phyloP scores from a whole-genome alignment of 2,113 vertebrate genomes.

The Sylvietta virens region DNA sequence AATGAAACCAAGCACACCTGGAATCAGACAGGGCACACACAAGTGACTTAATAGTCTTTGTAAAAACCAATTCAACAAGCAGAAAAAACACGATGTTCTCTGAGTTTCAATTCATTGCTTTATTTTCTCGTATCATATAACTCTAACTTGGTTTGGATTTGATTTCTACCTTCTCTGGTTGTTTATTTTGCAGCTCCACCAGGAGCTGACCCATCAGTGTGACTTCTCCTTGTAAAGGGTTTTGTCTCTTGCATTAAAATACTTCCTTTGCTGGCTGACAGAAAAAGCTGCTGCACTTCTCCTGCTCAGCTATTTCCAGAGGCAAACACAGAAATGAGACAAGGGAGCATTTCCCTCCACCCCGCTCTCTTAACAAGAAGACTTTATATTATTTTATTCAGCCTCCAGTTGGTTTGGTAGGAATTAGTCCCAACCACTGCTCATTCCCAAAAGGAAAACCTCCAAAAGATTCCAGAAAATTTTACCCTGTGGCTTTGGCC shows the following conservation, averaged over 20 bases:
- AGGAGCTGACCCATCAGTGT: not conserved
- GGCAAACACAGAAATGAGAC: not conserved
- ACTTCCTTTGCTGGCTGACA: not conserved
- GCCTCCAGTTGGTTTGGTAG: not conserved
- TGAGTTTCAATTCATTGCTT: not conserved
- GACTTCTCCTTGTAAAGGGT: not conserved
- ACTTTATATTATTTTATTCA: not conserved
- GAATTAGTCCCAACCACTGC: not conserved
- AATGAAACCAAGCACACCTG: not conserved
- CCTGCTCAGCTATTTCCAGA: not conserved
- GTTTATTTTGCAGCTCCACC: not conserved
- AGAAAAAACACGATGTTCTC: not conserved
- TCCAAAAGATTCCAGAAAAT: not conserved
- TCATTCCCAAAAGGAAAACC: not conserved
- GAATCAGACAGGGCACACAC: not conserved
- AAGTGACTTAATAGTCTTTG: not conserved
- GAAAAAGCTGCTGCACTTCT: not conserved
- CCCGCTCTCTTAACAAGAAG: not conserved
- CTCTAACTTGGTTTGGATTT: not conserved
- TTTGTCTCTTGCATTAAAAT: not conserved
- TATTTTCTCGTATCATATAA: not conserved
- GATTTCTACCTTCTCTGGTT: not conserved
- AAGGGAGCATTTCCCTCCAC: not conserved
- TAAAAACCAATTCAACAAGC: not conserved
- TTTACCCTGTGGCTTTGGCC: not conserved